These are phyloP conservation scores for Sebastes dallii DNA, from an alignment of 2,797 vertebrate species.

Conservation along the genomic window DNA sequence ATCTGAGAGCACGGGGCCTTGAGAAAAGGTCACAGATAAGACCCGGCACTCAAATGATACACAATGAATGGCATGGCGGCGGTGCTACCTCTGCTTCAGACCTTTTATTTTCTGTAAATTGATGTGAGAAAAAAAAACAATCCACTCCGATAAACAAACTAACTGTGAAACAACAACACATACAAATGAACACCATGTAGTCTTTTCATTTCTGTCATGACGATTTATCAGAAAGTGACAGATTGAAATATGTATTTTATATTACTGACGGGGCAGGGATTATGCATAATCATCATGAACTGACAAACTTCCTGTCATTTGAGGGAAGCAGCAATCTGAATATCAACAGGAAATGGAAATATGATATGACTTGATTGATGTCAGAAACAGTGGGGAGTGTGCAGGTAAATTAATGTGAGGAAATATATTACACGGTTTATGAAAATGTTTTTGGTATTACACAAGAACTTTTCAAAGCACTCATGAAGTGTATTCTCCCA, in stretches of 20 bases:
- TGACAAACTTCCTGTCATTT: conserved; percentile 1
- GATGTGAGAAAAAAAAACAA: conserved; percentile 2
- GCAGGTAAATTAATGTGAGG: conserved; percentile 14
- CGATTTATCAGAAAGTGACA: conserved; percentile 6
- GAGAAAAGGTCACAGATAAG: conserved; percentile 80
- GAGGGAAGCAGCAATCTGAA: conserved; percentile 6
- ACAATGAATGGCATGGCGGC: conserved; percentile 30
- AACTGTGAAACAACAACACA: background rate
- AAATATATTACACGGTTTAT: background rate
- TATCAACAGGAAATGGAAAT: conserved; percentile 25
- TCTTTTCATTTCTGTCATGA: conserved; percentile 11
- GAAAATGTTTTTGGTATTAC: background rate
- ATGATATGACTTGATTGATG: conserved; percentile 8
- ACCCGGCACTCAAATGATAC: conserved; percentile 54
- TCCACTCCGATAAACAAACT: conserved; percentile 22
- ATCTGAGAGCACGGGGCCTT: conserved; percentile 64
- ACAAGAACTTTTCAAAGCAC: background rate
- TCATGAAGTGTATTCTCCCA: background rate
- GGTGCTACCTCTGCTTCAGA: conserved; percentile 38
- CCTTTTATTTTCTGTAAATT: conserved; percentile 8
- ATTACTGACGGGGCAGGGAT: background rate
- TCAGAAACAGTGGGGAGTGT: background rate
- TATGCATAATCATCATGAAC: background rate
- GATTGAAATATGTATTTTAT: background rate
- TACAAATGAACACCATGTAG: background rate